Evolutionary conservation across 1,140 invertebrate species (phyloP).

Genomic region (Sminthurides bifidus): DNA sequence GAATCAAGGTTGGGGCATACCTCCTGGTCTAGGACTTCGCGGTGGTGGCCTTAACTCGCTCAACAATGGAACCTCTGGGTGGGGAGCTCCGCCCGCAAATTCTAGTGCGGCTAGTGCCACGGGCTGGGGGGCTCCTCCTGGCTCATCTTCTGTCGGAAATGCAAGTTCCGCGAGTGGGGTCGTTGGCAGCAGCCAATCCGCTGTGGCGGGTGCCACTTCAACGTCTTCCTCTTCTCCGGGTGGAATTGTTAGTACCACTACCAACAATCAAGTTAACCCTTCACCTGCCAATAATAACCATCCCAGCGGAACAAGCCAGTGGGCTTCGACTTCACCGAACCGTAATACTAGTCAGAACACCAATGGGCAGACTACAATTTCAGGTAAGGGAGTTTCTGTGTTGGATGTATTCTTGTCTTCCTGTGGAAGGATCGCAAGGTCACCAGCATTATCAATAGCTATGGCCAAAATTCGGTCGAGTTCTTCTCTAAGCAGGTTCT

Average conservation of each 20-base stretch:
- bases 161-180: constrained; percentile 24
- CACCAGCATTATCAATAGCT: too few species aligned
- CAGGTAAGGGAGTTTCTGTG: constrained; percentile 35
- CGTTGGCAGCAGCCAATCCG: constrained; percentile 7
- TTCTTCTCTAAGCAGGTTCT: too few species aligned
- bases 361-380: constrained; percentile 39
- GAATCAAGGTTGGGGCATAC: constrained; percentile 45
- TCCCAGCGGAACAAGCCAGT: constrained; percentile 32
- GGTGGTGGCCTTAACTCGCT: constrained; percentile 67
- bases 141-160: constrained; percentile 44
- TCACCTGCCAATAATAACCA: constrained; percentile 32
- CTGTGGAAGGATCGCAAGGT: too few species aligned
- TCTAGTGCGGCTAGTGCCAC: constrained; percentile 37
- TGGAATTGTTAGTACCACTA: constrained; percentile 38
- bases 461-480: too few species aligned
- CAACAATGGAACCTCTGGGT: constrained; percentile 52
- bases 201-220: constrained; percentile 33
- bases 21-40: constrained; percentile 47
- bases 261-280: constrained; percentile 38
- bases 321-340: constrained; percentile 31
- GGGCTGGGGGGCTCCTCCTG: constrained; percentile 36
- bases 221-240: constrained; percentile 35
- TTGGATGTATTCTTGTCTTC: constrained; percentile 28
- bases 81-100: constrained; percentile 52
- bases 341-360: constrained; percentile 36